phyloP scores from a whole-genome alignment of 2,113 vertebrate species.

The Triplophysa tibetana region DNA sequence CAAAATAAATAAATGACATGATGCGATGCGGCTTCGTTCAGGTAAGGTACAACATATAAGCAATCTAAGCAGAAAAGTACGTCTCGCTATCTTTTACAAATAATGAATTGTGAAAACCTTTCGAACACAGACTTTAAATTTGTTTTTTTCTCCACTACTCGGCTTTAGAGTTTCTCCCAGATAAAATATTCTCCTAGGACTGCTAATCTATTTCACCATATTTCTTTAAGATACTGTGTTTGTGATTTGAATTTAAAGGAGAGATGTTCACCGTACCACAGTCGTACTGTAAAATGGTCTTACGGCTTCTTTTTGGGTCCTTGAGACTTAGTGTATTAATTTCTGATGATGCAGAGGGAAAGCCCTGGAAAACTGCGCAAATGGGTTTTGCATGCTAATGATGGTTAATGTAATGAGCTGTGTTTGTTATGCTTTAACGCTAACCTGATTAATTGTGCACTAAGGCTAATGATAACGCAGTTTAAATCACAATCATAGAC shows the following conservation, averaged over 20 bases:
- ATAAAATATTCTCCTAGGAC: not conserved
- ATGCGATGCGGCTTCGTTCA: not conserved
- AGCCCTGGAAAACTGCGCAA: conserved; percentile 1
- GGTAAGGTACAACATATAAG: not conserved
- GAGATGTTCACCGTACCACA: not conserved
- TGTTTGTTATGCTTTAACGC: not conserved
- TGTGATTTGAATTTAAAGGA: conserved; percentile 25
- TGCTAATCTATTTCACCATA: conserved; percentile 43
- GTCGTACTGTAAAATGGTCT: not conserved
- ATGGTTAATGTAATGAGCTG: not conserved
- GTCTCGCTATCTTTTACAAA: conserved; percentile 20
- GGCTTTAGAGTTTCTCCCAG: not conserved
- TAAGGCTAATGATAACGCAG: not conserved
- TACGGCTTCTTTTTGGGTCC: conserved; percentile 27
- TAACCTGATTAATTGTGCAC: not conserved
- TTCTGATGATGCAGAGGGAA: conserved; percentile 22
- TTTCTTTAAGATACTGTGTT: conserved; percentile 15
- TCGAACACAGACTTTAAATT: conserved; percentile 44
- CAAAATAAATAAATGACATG: not conserved
- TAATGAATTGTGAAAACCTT: conserved; percentile 36
- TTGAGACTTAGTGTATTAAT: conserved; percentile 1
- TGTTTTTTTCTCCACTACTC: not conserved
- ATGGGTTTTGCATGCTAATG: conserved; percentile 26
- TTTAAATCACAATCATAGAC: not conserved
- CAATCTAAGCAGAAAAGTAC: not conserved